Base-by-base conservation (phyloP, 2,888 invertebrate species). In the Drepanosiphum platanoidis region DNA sequence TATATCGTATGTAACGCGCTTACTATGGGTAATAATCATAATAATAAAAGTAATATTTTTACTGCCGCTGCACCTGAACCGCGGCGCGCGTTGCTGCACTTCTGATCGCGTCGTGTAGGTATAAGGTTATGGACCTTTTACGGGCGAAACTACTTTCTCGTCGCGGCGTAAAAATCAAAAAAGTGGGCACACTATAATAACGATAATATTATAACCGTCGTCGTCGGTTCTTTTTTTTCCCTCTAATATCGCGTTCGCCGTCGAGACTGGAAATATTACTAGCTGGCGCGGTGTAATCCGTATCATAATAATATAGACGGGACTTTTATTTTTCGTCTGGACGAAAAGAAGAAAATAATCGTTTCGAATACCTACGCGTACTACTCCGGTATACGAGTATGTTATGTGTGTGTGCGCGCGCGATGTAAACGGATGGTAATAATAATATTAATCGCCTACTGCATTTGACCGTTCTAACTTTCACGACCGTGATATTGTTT, bases 41-140 rank as follows among this genome's bases (percentile, higher is more conserved):
- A 0, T 18, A 15, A 46, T 46, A 11, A 8, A 13, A 9, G 46
- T 15, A 9, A 42, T 42, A 3, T 2, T n/a, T 42, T 42, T 42
- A 30, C 39, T 22, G 15, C 27, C 15, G 71, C 52, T 34, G 66
- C 66, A 66, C 27, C 77, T 27, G 77, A 58, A 58, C n/a, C 64
- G n/a, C n/a, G n/a, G n/a, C n/a, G n/a, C n/a, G n/a, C 18, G 32
- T 52, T 13, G 74, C 34, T 77, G 77, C 77, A 77, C 61, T 77
- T 77, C 15, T 77, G 4, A 66, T 36, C 13, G 22, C 58, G 27
- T 2, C 3, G 11, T 9, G 11, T 13, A 9, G 42, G 8, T n/a
- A 1, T 66, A 66, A 27, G 58, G 68, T 70, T 70, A 30, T 52
- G 27, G 42, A 80, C 36, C 27, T 52, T 52, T 39, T 39, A 39